Conservation (phyloP, 2,113 vertebrate species). For the Anguilla japonica region DNA sequence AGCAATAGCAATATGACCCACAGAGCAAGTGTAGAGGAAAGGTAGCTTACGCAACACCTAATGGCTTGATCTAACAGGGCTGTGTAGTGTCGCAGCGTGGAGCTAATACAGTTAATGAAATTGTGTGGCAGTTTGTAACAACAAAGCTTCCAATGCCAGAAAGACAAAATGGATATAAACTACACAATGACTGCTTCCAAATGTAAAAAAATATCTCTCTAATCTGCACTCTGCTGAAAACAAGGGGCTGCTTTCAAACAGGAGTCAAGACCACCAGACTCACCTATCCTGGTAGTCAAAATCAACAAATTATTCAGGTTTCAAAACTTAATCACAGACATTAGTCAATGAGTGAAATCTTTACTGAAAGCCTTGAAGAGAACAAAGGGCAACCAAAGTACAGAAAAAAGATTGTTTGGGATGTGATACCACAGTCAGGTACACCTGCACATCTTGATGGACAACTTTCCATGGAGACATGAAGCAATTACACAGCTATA, state of each 20-base stretch:
- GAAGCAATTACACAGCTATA: not conserved
- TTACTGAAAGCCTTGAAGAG: not conserved
- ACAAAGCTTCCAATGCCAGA: not conserved
- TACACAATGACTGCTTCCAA: not conserved
- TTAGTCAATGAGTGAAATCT: too few species aligned
- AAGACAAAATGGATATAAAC: not conserved
- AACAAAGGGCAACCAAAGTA: not conserved
- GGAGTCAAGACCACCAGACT: not conserved
- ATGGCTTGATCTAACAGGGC: not conserved
- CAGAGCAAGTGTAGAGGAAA: constrained; percentile 26
- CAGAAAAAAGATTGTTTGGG: not conserved
- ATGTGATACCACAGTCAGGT: too few species aligned
- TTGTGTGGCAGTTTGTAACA: not conserved
- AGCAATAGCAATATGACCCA: not conserved
- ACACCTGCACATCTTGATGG: too few species aligned
- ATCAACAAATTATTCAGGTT: not conserved
- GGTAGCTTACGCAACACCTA: constrained; percentile 22
- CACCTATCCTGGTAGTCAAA: not conserved
- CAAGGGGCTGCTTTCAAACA: not conserved
- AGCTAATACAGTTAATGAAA: not conserved
- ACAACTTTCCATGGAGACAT: too few species aligned
- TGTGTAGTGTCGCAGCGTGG: not conserved
- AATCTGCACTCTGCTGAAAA: not conserved
- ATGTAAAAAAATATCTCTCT: not conserved
- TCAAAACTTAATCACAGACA: not conserved